Evolutionary conservation across 2,797 vertebrate genomes (phyloP).

Genomic region (Chelidonichthys spinosus): DNA sequence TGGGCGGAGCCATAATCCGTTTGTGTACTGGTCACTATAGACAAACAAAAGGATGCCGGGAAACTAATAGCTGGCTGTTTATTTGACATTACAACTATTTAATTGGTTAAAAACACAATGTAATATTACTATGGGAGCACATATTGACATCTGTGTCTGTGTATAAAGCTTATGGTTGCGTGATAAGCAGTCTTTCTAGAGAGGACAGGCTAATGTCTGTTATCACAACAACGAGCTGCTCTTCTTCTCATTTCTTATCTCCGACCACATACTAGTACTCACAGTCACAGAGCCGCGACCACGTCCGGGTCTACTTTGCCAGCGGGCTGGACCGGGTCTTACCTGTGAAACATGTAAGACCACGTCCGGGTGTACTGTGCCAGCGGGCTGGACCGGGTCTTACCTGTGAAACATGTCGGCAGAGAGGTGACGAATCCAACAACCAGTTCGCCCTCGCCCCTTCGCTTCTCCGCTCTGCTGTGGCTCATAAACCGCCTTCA

Average conservation of each 20-base stretch:
- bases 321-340: constrained; percentile 8
- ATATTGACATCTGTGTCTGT: too few relatives aligned
- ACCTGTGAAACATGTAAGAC: constrained; percentile 70
- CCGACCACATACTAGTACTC: background rate
- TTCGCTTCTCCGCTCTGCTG: background rate
- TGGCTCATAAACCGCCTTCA: background rate
- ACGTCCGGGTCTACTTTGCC: background rate
- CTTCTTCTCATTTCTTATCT: background rate
- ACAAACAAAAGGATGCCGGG: constrained; percentile 8
- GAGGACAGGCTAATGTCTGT: background rate
- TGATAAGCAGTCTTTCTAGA: background rate
- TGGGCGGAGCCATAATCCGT: constrained; percentile 26
- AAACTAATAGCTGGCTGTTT: background rate
- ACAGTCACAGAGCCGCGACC: constrained; percentile 3
- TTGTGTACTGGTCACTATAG: background rate
- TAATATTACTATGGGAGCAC: background rate
- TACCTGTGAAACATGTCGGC: constrained; percentile 72
- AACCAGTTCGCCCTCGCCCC: constrained; percentile 10
- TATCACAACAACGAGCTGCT: background rate
- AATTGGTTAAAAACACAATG: background rate
- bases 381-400: background rate
- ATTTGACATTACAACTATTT: background rate
- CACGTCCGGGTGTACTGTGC: background rate
- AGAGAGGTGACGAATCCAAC: constrained; percentile 29
- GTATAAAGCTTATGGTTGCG: too few relatives aligned